Evolutionary conservation across 2,113 vertebrate species (phyloP).

Genomic region (Narcine bancroftii): DNA sequence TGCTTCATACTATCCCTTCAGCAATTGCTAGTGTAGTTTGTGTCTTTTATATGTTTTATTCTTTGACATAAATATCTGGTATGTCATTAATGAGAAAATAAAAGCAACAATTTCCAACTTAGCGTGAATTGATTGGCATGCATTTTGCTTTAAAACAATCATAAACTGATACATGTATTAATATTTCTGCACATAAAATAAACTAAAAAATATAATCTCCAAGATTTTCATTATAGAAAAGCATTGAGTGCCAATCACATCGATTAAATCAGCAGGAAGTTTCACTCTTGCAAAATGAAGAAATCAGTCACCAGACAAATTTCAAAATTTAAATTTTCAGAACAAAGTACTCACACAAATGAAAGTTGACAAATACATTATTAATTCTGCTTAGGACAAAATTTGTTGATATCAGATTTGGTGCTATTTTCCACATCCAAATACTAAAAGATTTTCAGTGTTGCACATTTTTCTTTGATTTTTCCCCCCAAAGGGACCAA

Average conservation of each 20-base stretch:
- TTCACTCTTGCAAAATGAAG: background rate
- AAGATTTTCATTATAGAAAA: too few species aligned
- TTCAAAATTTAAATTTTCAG: background rate
- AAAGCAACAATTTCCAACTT: background rate
- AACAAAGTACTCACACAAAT: background rate
- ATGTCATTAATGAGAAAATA: slow-evolving; percentile 4
- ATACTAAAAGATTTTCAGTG: background rate
- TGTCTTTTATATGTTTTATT: background rate
- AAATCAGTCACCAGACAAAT: background rate
- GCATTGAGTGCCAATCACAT: background rate
- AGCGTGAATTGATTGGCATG: background rate
- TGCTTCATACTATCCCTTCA: background rate
- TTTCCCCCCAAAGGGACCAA: background rate
- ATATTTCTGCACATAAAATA: background rate
- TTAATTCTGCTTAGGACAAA: background rate
- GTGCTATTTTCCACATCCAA: background rate
- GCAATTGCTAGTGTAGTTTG: slow-evolving; percentile 4
- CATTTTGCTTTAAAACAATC: background rate
- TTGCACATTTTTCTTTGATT: too few species aligned
- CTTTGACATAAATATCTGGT: background rate
- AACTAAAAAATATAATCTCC: background rate
- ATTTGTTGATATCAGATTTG: background rate
- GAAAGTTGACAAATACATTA: background rate
- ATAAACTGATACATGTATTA: too few species aligned
- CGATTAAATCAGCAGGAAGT: background rate